phyloP scores from a whole-genome alignment of 2,797 vertebrate genomes.

The Staurois parvus region DNA sequence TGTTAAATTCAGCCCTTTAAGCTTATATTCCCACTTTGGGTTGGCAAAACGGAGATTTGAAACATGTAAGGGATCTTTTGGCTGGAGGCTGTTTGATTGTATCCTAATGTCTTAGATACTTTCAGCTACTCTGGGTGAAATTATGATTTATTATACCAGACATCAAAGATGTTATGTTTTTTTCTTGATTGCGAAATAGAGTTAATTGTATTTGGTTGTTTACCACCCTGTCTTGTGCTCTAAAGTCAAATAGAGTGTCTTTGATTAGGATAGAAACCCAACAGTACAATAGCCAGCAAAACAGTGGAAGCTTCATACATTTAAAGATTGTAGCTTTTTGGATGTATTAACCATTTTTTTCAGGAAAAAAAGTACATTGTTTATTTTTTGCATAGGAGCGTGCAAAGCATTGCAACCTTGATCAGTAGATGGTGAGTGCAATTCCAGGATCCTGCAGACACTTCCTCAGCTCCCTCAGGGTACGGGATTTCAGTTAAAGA shows the following conservation, averaged over 20 bases:
- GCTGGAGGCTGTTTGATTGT: constrained; percentile 57
- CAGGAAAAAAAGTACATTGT: no score
- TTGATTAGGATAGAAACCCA: neutral
- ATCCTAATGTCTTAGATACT: constrained; percentile 15
- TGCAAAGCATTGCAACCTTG: no score
- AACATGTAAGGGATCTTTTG: constrained; percentile 64
- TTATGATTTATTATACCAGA: constrained; percentile 43
- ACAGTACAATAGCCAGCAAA: neutral
- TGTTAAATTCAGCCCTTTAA: constrained; percentile 96
- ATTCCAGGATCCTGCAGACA: no score
- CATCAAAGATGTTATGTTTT: constrained; percentile 31
- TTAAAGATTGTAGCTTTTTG: neutral
- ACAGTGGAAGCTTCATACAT: neutral
- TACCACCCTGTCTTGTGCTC: neutral
- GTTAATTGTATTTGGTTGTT: constrained; percentile 24
- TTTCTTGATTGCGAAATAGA: neutral
- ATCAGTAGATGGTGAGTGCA: no score
- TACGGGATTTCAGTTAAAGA: no score
- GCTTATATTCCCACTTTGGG: constrained; percentile 82
- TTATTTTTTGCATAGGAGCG: no score
- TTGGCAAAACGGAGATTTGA: constrained; percentile 75
- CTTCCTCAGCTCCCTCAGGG: no score
- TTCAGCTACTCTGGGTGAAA: constrained; percentile 35
- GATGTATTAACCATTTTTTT: no score
- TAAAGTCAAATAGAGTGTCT: neutral